Evolutionary conservation across 2,888 invertebrate species (phyloP).

Genomic region (Drosophila testacea): DNA sequence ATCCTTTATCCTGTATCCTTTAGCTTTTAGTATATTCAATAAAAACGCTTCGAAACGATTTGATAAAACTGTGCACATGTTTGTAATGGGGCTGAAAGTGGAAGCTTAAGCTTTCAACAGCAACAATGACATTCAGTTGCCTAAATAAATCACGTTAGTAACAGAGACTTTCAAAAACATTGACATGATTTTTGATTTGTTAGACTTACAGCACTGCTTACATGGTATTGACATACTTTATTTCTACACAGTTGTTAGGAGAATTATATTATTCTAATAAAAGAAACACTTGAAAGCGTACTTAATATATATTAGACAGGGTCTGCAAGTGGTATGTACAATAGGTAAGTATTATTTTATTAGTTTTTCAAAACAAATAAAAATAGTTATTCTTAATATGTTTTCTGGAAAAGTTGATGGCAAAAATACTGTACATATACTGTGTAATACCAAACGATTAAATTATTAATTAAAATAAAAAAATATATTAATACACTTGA

Average conservation of each 20-base stretch:
- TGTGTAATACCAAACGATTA: too few relatives aligned
- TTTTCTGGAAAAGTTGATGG: too few relatives aligned
- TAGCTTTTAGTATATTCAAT: conserved; percentile 2
- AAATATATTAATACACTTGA: too few relatives aligned
- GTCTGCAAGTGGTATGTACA: too few relatives aligned
- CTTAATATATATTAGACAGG: too few relatives aligned
- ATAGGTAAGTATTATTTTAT: too few relatives aligned
- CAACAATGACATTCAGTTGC: background rate
- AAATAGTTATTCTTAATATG: background rate
- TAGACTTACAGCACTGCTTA: background rate
- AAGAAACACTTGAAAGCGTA: background rate
- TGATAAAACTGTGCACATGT: background rate
- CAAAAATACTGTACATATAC: too few relatives aligned
- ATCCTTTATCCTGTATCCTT: background rate
- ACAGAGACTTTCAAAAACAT: background rate
- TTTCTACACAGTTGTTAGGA: background rate
- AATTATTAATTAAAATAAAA: too few relatives aligned
- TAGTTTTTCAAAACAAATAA: background rate
- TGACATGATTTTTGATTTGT: too few relatives aligned
- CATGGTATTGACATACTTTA: background rate
- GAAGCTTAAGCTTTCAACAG: background rate
- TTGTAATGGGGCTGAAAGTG: background rate
- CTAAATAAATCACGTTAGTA: background rate
- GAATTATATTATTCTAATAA: background rate
- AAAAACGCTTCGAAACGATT: conserved; percentile 10